Base-by-base conservation (phyloP, 2,888 invertebrate genomes). In the Oxycera nigricornis region DNA sequence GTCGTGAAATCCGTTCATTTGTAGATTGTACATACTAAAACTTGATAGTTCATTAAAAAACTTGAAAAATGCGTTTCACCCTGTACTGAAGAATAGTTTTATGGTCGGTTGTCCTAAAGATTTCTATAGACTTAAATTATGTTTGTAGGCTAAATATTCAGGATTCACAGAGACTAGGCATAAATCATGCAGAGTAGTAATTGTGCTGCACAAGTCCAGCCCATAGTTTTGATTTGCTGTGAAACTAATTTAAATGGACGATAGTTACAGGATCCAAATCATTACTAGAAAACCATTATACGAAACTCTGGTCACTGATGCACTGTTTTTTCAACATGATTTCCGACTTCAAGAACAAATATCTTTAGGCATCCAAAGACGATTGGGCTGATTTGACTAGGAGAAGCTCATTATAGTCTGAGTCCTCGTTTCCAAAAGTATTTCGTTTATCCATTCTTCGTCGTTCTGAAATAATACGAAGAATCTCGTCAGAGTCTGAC, bases 391-490 rank as follows among this genome's bases (percentile, higher is more conserved):
- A 83, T 72, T 84, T 85, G 73, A 83, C 83, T 41, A 85, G 78
- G 57, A 85, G 73, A 46, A 85, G 78, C 78, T 85, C 84, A 73
- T 84, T 85, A 78, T 84, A 85, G 77, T 85, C 85, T 39, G 84
- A 82, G 78, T 85, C 84, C 79, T 84, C 85, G 77, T 83, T 84
- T 75, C 83, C 83, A 75, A 81, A 80, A 74, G 81, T 82, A 77
- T 85, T 85, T 6, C 81, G 81, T 76, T 84, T 83, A 75, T 85
- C 85, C 79, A 84, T 82, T 73, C 81, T 84, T 14, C 85, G 79
- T 11, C 85, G 82, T 78, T 86, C 85, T 68, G 85, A 84, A 73
- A 86, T 86, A 61, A 86, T 85, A 52, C 85, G 81, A 78, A 85
- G 74, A 20, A 86, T 83, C 80, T 86, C 85, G 14, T 83, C 82